Conservation (phyloP, 2,797 vertebrate species). For the Spinibarbus caldwelli region DNA sequence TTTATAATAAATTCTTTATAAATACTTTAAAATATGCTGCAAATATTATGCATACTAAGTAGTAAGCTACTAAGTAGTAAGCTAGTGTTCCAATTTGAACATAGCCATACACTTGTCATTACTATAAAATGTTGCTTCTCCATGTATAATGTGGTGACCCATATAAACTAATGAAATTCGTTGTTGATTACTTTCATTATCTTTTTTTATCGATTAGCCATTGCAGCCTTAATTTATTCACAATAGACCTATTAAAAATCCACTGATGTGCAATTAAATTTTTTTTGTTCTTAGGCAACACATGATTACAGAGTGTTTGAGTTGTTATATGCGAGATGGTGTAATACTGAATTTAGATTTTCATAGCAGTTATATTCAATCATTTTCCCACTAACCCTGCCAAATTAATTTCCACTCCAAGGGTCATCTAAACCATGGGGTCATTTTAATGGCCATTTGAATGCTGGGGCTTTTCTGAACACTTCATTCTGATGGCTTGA, state of each 20-base stretch:
- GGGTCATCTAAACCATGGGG: constrained; percentile 56
- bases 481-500: constrained; percentile 68
- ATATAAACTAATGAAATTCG: background rate
- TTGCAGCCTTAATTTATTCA: background rate
- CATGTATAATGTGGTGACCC: background rate
- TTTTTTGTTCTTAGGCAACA: background rate
- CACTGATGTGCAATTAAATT: background rate
- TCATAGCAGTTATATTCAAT: background rate
- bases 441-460: constrained; percentile 68
- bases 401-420: constrained; percentile 33
- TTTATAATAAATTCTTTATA: background rate
- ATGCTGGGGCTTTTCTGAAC: constrained; percentile 63
- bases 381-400: background rate
- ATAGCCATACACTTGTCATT: background rate
- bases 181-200: background rate
- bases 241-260: background rate
- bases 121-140: background rate
- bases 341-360: background rate
- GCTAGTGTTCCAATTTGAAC: background rate
- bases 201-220: background rate
- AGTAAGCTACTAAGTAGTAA: too few species aligned
- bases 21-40: background rate
- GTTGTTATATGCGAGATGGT: background rate
- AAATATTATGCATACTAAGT: too few species aligned
- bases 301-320: background rate